Evolutionary conservation across 1,140 invertebrate species (phyloP), one percentile per base, ranked within the genome.

Genomic region (Drosophila virilis): DNA sequence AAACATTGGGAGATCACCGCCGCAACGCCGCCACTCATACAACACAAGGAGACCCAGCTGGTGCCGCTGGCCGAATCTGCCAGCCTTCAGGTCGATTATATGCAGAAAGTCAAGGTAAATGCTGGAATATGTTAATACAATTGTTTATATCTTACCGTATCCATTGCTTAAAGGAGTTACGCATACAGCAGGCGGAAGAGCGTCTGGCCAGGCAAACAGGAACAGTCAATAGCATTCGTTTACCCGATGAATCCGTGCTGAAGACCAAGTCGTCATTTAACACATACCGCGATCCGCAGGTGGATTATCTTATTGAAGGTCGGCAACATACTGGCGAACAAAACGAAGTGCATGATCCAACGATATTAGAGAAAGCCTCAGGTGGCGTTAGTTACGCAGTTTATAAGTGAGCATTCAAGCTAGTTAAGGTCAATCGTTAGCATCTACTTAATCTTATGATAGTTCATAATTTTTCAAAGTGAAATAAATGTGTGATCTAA

Each of bases 1-100:
- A 94, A 94, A 90, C 77, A 94, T 80, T 96, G 95, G 95, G 95
- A 96, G 91, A 91, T 95, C 4, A 96, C 95, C 2, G 94, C 95
- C 40, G 95, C 95, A 12, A 96, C 95, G n/a, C 95, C 94, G 12
- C 94, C 94, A 7, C 93, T 93, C 0, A 93, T 93, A 38, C 80
- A 81, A 42, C 77, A 92, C 59, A 78, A 75, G 17, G 86, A 75
- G 13, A 66, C 77, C 10, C 84, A 92, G 60, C 15, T 91, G 40
- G 67, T 92, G n/a, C 77, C 88, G 6, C 52, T 92, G 22, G 70
- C 80, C 2, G 92, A 92, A 51, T 92, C 92, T 0, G 83, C 91
- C 8, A 73, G 67, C 12, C 52, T 92, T n/a, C 90, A 92, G 50
- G 9, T 73, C 1, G 69, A 77, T 43, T 92, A 90, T 70, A 77